phyloP scores from a whole-genome alignment of 2,113 vertebrate species.

The Formicarius rufipectus region DNA sequence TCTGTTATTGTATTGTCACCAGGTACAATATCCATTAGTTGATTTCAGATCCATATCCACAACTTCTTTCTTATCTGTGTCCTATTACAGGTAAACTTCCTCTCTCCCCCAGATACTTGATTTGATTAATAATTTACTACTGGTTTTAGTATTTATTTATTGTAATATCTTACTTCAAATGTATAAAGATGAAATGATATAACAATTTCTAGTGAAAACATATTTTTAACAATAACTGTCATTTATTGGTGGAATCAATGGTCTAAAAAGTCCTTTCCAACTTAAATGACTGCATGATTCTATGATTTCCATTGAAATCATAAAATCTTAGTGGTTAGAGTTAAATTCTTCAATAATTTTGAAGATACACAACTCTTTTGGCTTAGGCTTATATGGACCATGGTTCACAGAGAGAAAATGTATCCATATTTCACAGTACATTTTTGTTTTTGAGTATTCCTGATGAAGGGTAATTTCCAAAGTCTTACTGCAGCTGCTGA shows the following conservation, averaged over 20 bases:
- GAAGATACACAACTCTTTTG: neutral
- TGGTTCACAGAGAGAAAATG: neutral
- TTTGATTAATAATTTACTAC: neutral
- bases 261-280: neutral
- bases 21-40: neutral
- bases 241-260: accelerated
- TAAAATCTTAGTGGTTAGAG: neutral
- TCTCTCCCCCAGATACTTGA: neutral
- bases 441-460: neutral
- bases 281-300: neutral
- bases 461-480: neutral
- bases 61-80: accelerated
- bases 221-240: neutral
- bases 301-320: neutral
- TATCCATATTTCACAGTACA: neutral
- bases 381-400: neutral
- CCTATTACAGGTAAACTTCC: neutral
- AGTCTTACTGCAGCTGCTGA: neutral
- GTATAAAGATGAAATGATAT: neutral
- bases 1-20: neutral
- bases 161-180: neutral
- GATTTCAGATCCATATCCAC: neutral
- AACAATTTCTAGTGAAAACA: neutral
- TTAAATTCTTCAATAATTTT: neutral
- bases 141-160: neutral